A percentile compares a stretch with the other conserved stretches of the same genome.
These are phyloP conservation scores for Oceanodroma leucorhoa DNA, from an alignment of 2,797 vertebrate genomes.

Conservation along the genomic window DNA sequence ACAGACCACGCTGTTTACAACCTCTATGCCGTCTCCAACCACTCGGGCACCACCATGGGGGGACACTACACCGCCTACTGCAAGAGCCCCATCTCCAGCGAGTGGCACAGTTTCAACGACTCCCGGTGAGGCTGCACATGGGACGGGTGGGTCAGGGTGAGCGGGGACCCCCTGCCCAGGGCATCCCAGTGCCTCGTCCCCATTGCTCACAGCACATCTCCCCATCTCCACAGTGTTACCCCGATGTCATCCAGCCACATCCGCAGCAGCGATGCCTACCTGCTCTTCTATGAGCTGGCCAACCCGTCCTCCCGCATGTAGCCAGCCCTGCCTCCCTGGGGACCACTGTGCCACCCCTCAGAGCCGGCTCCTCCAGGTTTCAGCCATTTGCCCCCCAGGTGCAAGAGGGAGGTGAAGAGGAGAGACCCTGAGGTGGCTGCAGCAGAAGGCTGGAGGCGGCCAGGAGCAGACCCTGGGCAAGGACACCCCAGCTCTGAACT, in stretches of 20 bases:
- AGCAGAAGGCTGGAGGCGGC: background rate
- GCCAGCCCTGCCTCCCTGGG: slow-evolving; percentile 30
- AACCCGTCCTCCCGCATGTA: slow-evolving; percentile 84
- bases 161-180: background rate
- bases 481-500: background rate
- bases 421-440: background rate
- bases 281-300: slow-evolving; percentile 94
- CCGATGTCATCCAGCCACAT: slow-evolving; percentile 92
- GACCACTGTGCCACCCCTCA: background rate
- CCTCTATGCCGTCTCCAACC: slow-evolving; percentile 95
- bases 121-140: slow-evolving; percentile 77
- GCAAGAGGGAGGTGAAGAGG: background rate
- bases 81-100: slow-evolving; percentile 85
- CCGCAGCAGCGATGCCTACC: slow-evolving; percentile 91
- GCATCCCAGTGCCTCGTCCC: accelerated
- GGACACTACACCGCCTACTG: slow-evolving; percentile 97
- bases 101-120: slow-evolving; percentile 96
- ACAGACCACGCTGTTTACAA: slow-evolving; percentile 87
- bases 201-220: background rate
- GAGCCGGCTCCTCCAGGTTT: background rate
- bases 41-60: slow-evolving; percentile 91
- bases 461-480: background rate
- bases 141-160: accelerated
- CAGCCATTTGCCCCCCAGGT: accelerated
- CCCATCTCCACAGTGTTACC: slow-evolving; percentile 80